A percentile compares a stretch with the other conserved stretches of the same genome.
Evolutionary conservation across 2,797 vertebrate genomes (phyloP).

Genomic region (Chrysocyon brachyurus): DNA sequence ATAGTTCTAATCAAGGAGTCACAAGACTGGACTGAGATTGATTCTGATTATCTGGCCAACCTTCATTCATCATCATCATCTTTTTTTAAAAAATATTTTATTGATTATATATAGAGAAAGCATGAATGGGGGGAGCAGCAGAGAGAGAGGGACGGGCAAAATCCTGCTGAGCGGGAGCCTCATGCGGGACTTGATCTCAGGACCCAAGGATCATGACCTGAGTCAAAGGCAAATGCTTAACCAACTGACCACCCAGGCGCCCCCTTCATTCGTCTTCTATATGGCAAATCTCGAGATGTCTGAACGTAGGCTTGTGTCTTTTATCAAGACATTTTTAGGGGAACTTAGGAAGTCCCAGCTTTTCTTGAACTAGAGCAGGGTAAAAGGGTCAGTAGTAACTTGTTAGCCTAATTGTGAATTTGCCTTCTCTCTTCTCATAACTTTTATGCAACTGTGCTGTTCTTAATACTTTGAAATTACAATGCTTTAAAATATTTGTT

Average conservation of each 20-base stretch:
- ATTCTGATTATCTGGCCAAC: neutral
- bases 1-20: neutral
- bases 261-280: neutral
- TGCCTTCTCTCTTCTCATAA: neutral
- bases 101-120: too few relatives aligned
- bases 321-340: neutral
- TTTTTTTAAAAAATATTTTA: too few relatives aligned
- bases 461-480: conserved; percentile 27
- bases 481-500: conserved; percentile 51
- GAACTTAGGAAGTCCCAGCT: neutral
- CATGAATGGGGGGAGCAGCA: too few relatives aligned
- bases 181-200: too few relatives aligned
- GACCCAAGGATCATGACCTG: too few relatives aligned
- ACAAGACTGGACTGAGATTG: neutral
- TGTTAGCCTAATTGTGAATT: neutral
- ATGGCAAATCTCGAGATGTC: neutral
- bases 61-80: neutral
- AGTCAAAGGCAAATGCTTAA: too few relatives aligned
- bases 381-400: neutral
- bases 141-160: too few relatives aligned
- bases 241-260: too few relatives aligned
- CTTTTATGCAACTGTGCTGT: neutral
- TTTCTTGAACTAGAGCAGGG: neutral
- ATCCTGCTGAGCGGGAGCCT: too few relatives aligned
- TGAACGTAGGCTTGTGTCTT: neutral